Conservation (phyloP, 23 tunicate genomes). For the Halocynthia roretzi region DNA sequence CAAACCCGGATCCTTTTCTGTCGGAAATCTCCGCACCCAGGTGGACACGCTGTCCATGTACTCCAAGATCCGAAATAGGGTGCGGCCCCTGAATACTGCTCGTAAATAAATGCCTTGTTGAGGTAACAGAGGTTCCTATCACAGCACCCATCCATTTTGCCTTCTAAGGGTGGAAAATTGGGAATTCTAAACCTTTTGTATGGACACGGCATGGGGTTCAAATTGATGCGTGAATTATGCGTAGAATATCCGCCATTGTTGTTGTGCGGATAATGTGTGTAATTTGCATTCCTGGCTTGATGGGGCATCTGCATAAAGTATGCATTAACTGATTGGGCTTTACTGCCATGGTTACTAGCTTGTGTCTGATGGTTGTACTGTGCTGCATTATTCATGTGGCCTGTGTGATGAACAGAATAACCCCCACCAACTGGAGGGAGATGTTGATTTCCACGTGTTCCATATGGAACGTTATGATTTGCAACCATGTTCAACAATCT, state of each 20-base stretch:
- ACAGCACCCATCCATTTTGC: slow-evolving; percentile 21
- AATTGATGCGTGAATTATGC: not conserved
- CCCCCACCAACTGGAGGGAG: not conserved
- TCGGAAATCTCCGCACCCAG: not conserved
- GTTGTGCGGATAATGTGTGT: no score
- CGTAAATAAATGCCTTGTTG: not conserved
- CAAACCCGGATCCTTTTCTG: slow-evolving; percentile 16
- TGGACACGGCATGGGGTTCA: slow-evolving; percentile 28
- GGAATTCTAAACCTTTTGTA: slow-evolving; percentile 15
- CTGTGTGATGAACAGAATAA: not conserved
- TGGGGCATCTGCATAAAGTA: not conserved
- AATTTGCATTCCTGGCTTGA: no score
- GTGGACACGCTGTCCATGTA: slow-evolving; percentile 10
- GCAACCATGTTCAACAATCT: not conserved
- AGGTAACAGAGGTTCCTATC: slow-evolving; percentile 21
- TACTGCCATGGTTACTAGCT: not conserved
- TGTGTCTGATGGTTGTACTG: not conserved
- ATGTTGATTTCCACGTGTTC: not conserved
- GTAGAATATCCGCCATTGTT: not conserved
- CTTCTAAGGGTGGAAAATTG: slow-evolving; percentile 25
- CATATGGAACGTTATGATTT: not conserved
- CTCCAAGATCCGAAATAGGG: slow-evolving; percentile 27
- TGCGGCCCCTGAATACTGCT: slow-evolving; percentile 27
- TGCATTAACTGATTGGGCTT: not conserved
- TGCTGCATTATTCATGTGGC: not conserved